These are phyloP conservation scores for Drosophila leonis DNA, from an alignment of 2,888 invertebrate genomes.

Conservation along the genomic window DNA sequence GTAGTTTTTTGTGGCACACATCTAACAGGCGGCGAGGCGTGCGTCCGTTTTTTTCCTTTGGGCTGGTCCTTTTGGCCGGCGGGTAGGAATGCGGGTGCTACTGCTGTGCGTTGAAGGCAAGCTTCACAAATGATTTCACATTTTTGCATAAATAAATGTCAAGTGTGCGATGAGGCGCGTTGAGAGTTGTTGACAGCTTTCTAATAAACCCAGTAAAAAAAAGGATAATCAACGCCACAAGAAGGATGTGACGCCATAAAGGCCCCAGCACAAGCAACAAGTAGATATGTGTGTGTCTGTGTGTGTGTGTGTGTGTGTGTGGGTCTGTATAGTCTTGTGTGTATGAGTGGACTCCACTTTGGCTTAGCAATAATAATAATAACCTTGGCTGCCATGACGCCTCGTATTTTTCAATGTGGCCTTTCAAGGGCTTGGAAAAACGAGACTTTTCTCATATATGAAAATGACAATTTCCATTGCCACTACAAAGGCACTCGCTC, in stretches of 20 bases:
- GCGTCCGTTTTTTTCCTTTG: slow-evolving; percentile 43
- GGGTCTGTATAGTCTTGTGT: slow-evolving; percentile 9
- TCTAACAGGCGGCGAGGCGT: slow-evolving; percentile 55
- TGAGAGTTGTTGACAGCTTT: slow-evolving; percentile 78
- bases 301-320: slow-evolving; percentile 15
- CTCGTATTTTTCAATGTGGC: slow-evolving; percentile 66
- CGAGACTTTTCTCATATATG: slow-evolving; percentile 66
- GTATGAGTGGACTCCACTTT: slow-evolving; percentile 62
- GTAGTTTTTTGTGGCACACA: slow-evolving; percentile 37
- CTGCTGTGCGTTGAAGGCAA: slow-evolving; percentile 60
- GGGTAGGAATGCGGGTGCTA: not conserved
- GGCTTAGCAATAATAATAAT: slow-evolving; percentile 77
- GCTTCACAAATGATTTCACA: slow-evolving; percentile 81
- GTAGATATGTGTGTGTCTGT: slow-evolving; percentile 36
- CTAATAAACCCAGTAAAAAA: slow-evolving; percentile 74
- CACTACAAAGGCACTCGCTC: slow-evolving; percentile 56
- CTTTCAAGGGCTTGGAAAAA: slow-evolving; percentile 43
- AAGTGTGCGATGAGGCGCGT: slow-evolving; percentile 74
- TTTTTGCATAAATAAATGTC: slow-evolving; percentile 82
- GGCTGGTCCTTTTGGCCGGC: slow-evolving; percentile 37
- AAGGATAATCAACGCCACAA: slow-evolving; percentile 74
- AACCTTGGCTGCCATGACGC: slow-evolving; percentile 73
- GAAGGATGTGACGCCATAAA: slow-evolving; percentile 42
- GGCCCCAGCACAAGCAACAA: slow-evolving; percentile 61
- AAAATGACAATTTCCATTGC: slow-evolving; percentile 78